Base-by-base conservation (phyloP, 2,113 vertebrate species). In the Choloepus hoffmanni region DNA sequence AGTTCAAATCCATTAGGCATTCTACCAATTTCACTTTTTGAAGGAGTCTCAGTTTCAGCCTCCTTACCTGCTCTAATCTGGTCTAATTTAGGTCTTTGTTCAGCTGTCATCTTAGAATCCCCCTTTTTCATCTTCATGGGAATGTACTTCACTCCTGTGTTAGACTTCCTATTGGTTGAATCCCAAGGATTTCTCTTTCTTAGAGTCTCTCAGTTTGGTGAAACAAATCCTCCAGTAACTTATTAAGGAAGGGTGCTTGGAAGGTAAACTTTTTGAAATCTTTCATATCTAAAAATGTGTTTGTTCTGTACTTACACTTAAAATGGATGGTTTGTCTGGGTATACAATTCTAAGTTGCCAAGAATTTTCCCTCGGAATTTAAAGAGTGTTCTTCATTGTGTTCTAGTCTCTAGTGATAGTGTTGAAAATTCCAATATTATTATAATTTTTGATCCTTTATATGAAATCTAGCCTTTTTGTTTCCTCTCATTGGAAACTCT, bases 41-140 rank as follows among this genome's bases (percentile, higher is more conserved):
- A 9, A 19, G 26, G 15, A 24, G 24, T 13, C 23, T 11, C 43
- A 13, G 14, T 50, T 58, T n/a, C 7, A 12, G 7, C 23, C 14
- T n/a, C 14, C 45, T 45, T 36, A n/a, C 45, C 36, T 58, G 55
- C 21, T 10, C 76, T 50, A 26, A 2, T 33, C 12, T 43, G 43
- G 55, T 16, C 53, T 26, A 43, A 11, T 21, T 40, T 24, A 72
- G 6, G 24, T 15, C 3, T 23, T 40, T 36, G 36, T 16, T 23
- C 70, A 72, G 70, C 7, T 4, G 24, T 21, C 70, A 19, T 33
- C 43, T 48, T n/a, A 28, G 53, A 21, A 11, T 72, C 4, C 2
- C 28, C 48, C 14, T 0, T 3, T 2, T 4, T 4, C 5, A 40
- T 8, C 53, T 12, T 55, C 43, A 7, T 0, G 0, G 15, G 10